phyloP scores from a whole-genome alignment of 1,140 invertebrate species.

The Octopus sinensis region DNA sequence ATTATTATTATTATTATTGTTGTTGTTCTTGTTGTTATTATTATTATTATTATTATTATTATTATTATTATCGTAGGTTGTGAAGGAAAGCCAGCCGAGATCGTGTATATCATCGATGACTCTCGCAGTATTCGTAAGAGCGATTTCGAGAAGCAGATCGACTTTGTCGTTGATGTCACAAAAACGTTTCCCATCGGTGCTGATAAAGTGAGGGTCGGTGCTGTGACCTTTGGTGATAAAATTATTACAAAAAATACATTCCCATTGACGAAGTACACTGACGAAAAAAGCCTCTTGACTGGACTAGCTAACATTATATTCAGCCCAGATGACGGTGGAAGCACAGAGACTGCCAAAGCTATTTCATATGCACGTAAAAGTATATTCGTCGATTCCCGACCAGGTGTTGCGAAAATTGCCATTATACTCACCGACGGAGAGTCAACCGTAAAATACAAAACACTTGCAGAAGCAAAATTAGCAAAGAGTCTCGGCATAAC shows the following conservation, averaged over 20 bases:
- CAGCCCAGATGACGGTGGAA: constrained; percentile 27
- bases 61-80: constrained; percentile 16
- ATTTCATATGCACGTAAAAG: constrained; percentile 22
- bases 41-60: too few species aligned
- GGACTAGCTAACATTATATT: constrained; percentile 12
- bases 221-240: constrained; percentile 30
- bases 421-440: constrained; percentile 45
- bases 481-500: constrained; percentile 16
- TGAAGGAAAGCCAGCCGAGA: constrained; percentile 33
- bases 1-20: too few species aligned
- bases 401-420: constrained; percentile 26
- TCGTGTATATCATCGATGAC: constrained; percentile 42
- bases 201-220: constrained; percentile 29
- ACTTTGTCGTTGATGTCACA: constrained; percentile 38
- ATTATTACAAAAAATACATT: constrained; percentile 28
- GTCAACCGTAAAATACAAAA: constrained; percentile 24
- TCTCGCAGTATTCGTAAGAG: constrained; percentile 40
- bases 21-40: too few species aligned
- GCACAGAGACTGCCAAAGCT: constrained; percentile 37
- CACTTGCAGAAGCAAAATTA: constrained; percentile 15
- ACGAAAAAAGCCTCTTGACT: constrained; percentile 13
- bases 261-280: constrained; percentile 25
- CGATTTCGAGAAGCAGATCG: constrained; percentile 34
- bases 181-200: constrained; percentile 28
- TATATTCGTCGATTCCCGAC: constrained; percentile 27